A percentile compares a stretch with the other conserved stretches of the same genome.
These are phyloP conservation scores for Brachypalpus laphriformis DNA, from an alignment of 2,888 invertebrate species.

Conservation along the genomic window DNA sequence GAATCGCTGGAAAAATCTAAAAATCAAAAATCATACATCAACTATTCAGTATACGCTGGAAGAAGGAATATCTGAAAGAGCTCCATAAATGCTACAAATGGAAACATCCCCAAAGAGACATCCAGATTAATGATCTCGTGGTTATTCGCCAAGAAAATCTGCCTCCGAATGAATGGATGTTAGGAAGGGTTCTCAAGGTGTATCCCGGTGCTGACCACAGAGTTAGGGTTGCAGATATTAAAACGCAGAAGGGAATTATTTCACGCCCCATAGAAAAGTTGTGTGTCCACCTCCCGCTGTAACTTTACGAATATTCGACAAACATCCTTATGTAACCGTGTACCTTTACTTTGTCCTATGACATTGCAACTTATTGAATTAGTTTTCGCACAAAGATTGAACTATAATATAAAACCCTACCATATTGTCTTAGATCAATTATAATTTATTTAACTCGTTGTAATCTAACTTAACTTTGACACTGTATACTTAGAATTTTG, in stretches of 20 bases:
- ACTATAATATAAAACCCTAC: too few relatives aligned
- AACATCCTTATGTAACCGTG: too few relatives aligned
- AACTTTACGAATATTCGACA: too few relatives aligned
- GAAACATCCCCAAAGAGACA: constrained; percentile 36
- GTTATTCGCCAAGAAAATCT: constrained; percentile 26
- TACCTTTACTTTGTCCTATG: too few relatives aligned
- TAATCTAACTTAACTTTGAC: too few relatives aligned
- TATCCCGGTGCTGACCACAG: constrained; percentile 17
- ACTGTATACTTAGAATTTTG: too few relatives aligned
- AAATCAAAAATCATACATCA: not conserved
- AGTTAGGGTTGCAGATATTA: not conserved
- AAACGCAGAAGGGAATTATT: not conserved
- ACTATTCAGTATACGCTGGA: constrained; percentile 1
- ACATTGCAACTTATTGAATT: too few relatives aligned
- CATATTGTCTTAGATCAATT: too few relatives aligned
- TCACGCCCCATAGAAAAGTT: not conserved
- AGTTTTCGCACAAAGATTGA: too few relatives aligned
- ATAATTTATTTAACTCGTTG: too few relatives aligned
- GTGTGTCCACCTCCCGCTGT: not conserved
- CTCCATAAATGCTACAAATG: constrained; percentile 57
- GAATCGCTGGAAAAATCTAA: constrained; percentile 13
- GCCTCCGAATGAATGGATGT: constrained; percentile 32
- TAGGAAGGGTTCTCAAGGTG: constrained; percentile 41
- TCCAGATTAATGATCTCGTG: constrained; percentile 34
- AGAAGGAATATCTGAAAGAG: constrained; percentile 50